These are phyloP conservation scores for Drosophila pseudotakahashii DNA, from an alignment of 2,888 invertebrate genomes.

Conservation along the genomic window DNA sequence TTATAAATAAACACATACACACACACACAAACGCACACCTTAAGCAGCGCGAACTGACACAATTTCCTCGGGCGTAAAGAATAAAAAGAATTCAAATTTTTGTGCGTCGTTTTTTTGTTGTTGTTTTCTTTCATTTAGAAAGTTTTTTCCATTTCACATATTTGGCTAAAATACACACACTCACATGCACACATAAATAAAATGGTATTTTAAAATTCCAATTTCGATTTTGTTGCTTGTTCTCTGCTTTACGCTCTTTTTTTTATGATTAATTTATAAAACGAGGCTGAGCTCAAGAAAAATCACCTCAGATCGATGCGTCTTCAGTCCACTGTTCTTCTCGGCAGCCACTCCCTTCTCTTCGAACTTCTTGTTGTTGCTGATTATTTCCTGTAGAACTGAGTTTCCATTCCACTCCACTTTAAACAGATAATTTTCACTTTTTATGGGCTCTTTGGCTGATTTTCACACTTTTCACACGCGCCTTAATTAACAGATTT, in stretches of 20 bases:
- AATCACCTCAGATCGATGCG: conserved; percentile 59
- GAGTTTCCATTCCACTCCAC: conserved; percentile 48
- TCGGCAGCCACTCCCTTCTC: conserved; percentile 18
- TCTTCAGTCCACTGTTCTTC: conserved; percentile 25
- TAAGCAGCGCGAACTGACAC: conserved; percentile 68
- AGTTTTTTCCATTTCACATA: conserved; percentile 77
- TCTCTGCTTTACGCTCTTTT: conserved; percentile 17
- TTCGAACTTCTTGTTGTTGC: conserved; percentile 7
- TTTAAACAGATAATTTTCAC: conserved; percentile 67
- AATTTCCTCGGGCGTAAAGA: conserved; percentile 80
- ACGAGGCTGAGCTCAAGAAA: conserved; percentile 48
- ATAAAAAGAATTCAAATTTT: conserved; percentile 77
- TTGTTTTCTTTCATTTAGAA: conserved; percentile 66
- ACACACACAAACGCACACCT: conserved; percentile 41
- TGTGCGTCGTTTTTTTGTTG: conserved; percentile 40
- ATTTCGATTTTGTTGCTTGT: conserved; percentile 64
- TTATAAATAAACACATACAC: conserved; percentile 22
- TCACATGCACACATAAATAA: conserved; percentile 30
- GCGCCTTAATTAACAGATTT: conserved; percentile 60
- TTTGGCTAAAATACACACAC: conserved; percentile 62
- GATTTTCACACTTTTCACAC: conserved; percentile 74
- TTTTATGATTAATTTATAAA: conserved; percentile 67
- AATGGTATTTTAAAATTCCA: conserved; percentile 63
- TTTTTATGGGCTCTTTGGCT: conserved; percentile 56
- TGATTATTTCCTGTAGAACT: conserved; percentile 44